Percentiles rank a stretch among this genome's conserved stretches.
These are phyloP conservation scores for Virgularia gustaviana DNA, from an alignment of 92 coral and sea anemone species.

Conservation along the genomic window DNA sequence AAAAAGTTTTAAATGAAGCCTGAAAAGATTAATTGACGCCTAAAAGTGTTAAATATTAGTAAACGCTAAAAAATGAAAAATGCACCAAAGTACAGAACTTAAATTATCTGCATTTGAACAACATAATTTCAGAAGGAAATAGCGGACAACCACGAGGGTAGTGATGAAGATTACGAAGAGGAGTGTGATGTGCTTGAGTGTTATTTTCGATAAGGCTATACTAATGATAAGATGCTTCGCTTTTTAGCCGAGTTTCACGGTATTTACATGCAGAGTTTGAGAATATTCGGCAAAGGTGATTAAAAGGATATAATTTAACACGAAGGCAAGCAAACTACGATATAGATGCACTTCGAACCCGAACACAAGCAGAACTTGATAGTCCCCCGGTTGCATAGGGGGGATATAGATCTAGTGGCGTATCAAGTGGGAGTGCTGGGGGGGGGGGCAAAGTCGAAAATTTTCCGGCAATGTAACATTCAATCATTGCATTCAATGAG, in stretches of 20 bases:
- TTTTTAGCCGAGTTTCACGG: conserved; percentile 5
- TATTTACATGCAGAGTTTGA: conserved; percentile 1
- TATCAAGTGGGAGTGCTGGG: too few species aligned
- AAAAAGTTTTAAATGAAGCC: neutral
- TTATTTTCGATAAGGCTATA: conserved; percentile 35
- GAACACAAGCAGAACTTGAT: conserved; percentile 37
- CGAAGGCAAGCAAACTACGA: conserved; percentile 27
- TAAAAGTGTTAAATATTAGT: neutral
- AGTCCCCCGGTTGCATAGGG: conserved; percentile 54
- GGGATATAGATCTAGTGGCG: conserved; percentile 36
- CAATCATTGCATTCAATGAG: too few species aligned
- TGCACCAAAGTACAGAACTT: neutral
- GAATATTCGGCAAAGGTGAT: conserved; percentile 23
- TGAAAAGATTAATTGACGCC: too few species aligned
- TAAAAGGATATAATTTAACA: conserved; percentile 16
- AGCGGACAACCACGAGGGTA: neutral
- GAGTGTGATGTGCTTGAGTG: conserved; percentile 5
- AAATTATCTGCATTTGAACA: neutral
- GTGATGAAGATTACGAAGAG: neutral
- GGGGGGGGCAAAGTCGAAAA: too few species aligned
- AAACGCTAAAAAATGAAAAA: neutral
- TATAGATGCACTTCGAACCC: conserved; percentile 5
- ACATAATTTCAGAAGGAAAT: neutral
- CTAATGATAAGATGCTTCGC: conserved; percentile 4
- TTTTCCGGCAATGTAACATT: too few species aligned